Percentiles rank a stretch among this genome's conserved stretches.
These are phyloP conservation scores for Ichneumon xanthorius DNA, from an alignment of 2,888 invertebrate genomes.

Conservation along the genomic window DNA sequence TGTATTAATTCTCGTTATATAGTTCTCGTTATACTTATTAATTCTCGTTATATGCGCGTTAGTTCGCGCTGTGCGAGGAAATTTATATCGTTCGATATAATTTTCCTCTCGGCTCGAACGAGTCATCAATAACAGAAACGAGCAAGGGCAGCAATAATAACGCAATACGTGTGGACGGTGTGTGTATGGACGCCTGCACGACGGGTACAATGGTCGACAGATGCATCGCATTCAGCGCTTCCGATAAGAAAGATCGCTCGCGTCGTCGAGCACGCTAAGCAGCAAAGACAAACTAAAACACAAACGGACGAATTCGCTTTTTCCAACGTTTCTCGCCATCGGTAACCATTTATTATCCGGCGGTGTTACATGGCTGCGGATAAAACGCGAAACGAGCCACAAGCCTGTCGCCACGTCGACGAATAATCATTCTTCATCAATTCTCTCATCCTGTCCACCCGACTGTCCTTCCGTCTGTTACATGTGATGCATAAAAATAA, in stretches of 20 bases:
- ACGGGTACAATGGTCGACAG: constrained; percentile 12
- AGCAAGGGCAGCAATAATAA: constrained; percentile 2
- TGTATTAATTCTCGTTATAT: background rate
- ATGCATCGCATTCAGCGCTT: constrained; percentile 20
- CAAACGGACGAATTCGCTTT: background rate
- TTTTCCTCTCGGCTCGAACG: background rate
- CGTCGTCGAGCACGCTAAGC: background rate
- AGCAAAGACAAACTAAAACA: constrained; percentile 1
- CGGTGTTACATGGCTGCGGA: background rate
- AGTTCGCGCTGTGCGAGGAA: background rate
- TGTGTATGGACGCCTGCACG: background rate
- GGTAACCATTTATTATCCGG: constrained; percentile 14
- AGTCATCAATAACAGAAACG: constrained; percentile 9
- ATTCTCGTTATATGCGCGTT: background rate
- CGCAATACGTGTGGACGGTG: background rate
- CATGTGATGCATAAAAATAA: background rate
- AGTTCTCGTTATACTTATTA: background rate
- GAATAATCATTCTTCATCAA: constrained; percentile 18
- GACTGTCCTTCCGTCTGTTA: background rate
- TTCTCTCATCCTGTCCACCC: constrained; percentile 15
- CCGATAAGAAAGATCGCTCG: constrained; percentile 38
- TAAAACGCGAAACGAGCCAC: background rate
- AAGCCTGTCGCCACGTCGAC: background rate
- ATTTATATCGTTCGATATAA: background rate
- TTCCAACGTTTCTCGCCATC: constrained; percentile 14